Conservation (phyloP, 2,888 invertebrate species). For the Hirudinaria manillensis region DNA sequence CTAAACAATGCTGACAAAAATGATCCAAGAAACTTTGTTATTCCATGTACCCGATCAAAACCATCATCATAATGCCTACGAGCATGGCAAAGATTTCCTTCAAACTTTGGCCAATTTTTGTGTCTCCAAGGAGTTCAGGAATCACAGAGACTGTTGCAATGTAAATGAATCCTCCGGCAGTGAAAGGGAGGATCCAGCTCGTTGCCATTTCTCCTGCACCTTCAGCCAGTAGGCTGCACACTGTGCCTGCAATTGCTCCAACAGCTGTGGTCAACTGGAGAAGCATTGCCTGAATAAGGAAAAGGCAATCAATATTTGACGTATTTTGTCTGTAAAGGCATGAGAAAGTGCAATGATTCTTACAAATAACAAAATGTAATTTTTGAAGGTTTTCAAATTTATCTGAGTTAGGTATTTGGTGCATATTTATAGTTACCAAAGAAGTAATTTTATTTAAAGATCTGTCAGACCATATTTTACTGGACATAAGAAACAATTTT, state of each 20-base stretch:
- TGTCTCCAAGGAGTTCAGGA: slow-evolving; percentile 87
- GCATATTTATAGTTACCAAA: no score
- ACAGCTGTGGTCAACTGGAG: slow-evolving; percentile 87
- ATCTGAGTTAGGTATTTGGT: no score
- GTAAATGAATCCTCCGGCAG: slow-evolving; percentile 97
- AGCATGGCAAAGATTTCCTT: slow-evolving; percentile 83
- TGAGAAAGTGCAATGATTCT: no score
- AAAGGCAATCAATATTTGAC: slow-evolving; percentile 70
- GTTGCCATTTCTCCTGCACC: slow-evolving; percentile 58
- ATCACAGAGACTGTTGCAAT: slow-evolving; percentile 98
- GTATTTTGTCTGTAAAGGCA: slow-evolving; percentile 92
- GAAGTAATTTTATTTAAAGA: no score
- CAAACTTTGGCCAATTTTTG: slow-evolving; percentile 77
- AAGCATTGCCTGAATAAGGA: slow-evolving; percentile 70
- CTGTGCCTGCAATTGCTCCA: slow-evolving; percentile 84
- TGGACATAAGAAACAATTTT: no score
- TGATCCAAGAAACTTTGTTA: slow-evolving; percentile 45
- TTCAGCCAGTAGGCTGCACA: slow-evolving; percentile 76
- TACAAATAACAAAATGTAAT: slow-evolving; percentile 98
- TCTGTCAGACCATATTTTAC: no score
- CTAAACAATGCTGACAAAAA: not conserved
- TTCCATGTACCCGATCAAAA: slow-evolving; percentile 77
- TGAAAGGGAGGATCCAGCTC: slow-evolving; percentile 85
- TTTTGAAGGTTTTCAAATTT: slow-evolving; percentile 97
- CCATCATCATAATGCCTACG: slow-evolving; percentile 89